These are phyloP conservation scores for Strigamia maritima DNA, from an alignment of 2,888 invertebrate species.

Conservation along the genomic window DNA sequence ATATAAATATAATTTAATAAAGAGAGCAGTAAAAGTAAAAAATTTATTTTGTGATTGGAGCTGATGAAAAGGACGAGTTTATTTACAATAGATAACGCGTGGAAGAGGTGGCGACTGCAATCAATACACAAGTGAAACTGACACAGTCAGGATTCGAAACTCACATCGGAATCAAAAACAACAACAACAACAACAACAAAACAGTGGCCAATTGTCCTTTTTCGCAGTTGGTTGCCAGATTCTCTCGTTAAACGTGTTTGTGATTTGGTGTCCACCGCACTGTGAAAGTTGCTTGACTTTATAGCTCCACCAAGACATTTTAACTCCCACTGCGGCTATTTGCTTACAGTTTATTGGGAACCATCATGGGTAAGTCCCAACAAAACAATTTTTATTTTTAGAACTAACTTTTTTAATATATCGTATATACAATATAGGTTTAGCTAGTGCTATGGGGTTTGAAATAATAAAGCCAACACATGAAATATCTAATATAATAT, in stretches of 20 bases:
- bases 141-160: neutral
- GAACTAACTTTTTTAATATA: neutral
- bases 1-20: neutral
- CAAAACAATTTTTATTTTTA: slow-evolving; percentile 2
- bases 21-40: neutral
- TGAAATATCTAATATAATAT: neutral
- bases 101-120: neutral
- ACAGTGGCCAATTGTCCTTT: slow-evolving; percentile 9
- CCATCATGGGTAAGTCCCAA: slow-evolving; percentile 28
- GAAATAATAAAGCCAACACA: slow-evolving; percentile 6
- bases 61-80: slow-evolving; percentile 18
- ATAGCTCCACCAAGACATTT: neutral
- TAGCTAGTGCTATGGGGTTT: neutral
- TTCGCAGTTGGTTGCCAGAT: slow-evolving; percentile 14
- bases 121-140: slow-evolving; percentile 10
- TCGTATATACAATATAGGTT: neutral
- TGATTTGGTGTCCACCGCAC: slow-evolving; percentile 10
- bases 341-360: slow-evolving; percentile 5
- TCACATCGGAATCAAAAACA: neutral
- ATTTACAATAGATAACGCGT: neutral
- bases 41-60: neutral
- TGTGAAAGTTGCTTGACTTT: slow-evolving; percentile 22
- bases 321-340: slow-evolving; percentile 28
- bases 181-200: too few relatives aligned
- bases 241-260: slow-evolving; percentile 29